phyloP scores from a whole-genome alignment of 2,113 vertebrate genomes.

The Proterorhinus semilunaris region DNA sequence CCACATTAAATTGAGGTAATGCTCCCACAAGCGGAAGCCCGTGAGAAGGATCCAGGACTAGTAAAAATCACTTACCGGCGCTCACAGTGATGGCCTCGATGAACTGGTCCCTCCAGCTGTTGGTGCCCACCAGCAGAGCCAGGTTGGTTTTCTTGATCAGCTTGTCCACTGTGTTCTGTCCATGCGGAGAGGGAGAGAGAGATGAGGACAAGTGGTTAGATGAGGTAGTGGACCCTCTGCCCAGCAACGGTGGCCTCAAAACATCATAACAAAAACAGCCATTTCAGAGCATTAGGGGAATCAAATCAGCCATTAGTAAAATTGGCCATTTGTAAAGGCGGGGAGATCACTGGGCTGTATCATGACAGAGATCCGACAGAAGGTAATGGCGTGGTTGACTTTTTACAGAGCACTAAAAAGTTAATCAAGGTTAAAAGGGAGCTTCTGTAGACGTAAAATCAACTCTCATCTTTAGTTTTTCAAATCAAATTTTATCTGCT shows the following conservation, averaged over 20 bases:
- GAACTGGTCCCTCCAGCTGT: constrained; percentile 99
- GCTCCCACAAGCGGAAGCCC: background rate
- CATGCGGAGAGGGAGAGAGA: constrained; percentile 20
- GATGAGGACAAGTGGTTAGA: background rate
- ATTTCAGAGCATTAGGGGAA: constrained; percentile 1
- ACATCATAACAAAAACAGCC: background rate
- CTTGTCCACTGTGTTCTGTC: constrained; percentile 97
- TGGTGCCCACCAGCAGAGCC: constrained; percentile 95
- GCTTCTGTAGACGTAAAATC: too few relatives aligned
- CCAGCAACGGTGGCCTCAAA: background rate
- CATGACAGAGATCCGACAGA: background rate
- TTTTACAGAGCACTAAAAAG: constrained; percentile 1
- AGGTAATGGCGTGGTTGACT: background rate
- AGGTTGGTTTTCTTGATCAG: constrained; percentile 99
- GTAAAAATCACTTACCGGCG: constrained; percentile 82
- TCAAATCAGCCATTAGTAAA: background rate
- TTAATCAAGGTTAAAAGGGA: background rate
- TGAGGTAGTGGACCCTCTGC: background rate
- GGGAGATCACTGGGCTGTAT: background rate
- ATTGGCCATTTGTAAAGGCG: background rate
- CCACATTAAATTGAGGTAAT: constrained; percentile 6
- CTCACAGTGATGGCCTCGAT: constrained; percentile 99
- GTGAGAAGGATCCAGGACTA: background rate
- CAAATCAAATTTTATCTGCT: too few relatives aligned
- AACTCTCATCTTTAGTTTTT: too few relatives aligned